Percentiles rank a stretch among this genome's conserved stretches.
phyloP scores from a whole-genome alignment of 2,888 invertebrate species.

The Pyrrhosoma nymphula region DNA sequence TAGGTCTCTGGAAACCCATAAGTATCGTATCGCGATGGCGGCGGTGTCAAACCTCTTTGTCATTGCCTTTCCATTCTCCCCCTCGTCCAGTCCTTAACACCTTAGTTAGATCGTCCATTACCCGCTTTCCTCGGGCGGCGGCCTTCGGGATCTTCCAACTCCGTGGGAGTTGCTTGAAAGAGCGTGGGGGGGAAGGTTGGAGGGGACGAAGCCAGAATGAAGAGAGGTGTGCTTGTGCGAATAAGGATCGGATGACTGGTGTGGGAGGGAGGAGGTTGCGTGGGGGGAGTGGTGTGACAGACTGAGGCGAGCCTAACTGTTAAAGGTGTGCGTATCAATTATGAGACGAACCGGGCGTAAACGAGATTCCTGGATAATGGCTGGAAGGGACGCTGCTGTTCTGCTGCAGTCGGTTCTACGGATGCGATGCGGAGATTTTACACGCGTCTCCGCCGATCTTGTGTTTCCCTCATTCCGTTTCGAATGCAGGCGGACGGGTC shows the following conservation, averaged over 20 bases:
- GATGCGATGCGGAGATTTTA: too few relatives aligned
- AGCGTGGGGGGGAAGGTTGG: not conserved
- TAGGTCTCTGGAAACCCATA: too few relatives aligned
- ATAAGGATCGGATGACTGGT: not conserved
- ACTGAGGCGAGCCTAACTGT: not conserved
- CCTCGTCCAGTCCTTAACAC: not conserved
- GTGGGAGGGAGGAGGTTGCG: not conserved
- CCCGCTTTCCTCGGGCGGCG: not conserved
- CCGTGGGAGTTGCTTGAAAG: not conserved
- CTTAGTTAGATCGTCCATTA: not conserved
- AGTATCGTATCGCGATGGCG: too few relatives aligned
- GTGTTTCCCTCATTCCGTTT: too few relatives aligned
- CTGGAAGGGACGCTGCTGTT: not conserved
- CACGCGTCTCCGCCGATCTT: too few relatives aligned
- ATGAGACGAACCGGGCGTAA: not conserved
- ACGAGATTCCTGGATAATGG: not conserved
- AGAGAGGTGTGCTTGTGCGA: not conserved
- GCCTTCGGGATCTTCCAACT: not conserved
- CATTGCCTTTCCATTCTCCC: not conserved
- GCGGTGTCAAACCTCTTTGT: not conserved
- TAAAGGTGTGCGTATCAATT: not conserved
- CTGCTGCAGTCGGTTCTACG: too few relatives aligned
- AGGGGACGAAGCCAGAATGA: not conserved
- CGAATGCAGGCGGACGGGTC: too few relatives aligned
- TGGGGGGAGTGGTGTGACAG: not conserved